These are phyloP conservation scores for Hemithea aestivaria DNA, from an alignment of 2,888 invertebrate genomes.

Conservation along the genomic window DNA sequence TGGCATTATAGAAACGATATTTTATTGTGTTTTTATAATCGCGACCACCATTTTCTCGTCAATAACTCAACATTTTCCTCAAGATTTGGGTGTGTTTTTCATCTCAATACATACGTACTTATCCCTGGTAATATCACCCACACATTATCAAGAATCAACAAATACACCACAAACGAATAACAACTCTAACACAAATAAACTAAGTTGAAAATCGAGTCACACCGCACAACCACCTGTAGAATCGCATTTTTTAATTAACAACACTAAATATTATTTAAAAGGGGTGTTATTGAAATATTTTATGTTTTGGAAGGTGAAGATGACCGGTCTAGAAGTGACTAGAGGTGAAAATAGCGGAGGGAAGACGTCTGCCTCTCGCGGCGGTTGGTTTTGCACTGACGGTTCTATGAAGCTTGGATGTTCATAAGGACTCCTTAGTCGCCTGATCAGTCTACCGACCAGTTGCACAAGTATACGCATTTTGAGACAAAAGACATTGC, in stretches of 20 bases:
- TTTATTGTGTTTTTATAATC: no score
- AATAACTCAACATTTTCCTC: no score
- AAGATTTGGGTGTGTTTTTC: no score
- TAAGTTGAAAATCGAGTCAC: conserved; percentile 29
- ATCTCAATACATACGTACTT: no score
- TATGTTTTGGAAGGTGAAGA: conserved; percentile 1
- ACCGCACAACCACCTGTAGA: conserved; percentile 39
- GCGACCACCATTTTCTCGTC: no score
- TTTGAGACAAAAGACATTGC: conserved; percentile 8
- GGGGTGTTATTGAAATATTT: not conserved
- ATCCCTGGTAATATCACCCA: no score
- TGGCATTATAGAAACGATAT: no score
- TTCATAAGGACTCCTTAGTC: conserved; percentile 14
- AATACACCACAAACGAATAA: conserved; percentile 16
- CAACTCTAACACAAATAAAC: conserved; percentile 23
- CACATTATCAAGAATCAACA: conserved; percentile 12
- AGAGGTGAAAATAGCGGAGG: conserved; percentile 3
- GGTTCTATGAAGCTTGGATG: conserved; percentile 6
- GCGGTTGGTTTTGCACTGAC: conserved; percentile 20
- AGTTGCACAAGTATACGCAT: no score
- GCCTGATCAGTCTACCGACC: conserved; percentile 9
- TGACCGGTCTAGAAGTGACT: conserved; percentile 4
- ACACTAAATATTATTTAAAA: conserved; percentile 8
- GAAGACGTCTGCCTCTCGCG: conserved; percentile 14
- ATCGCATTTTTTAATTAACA: conserved; percentile 22